Evolutionary conservation across 2,797 vertebrate genomes (phyloP).

Genomic region (Kryptolebias ocellatus): DNA sequence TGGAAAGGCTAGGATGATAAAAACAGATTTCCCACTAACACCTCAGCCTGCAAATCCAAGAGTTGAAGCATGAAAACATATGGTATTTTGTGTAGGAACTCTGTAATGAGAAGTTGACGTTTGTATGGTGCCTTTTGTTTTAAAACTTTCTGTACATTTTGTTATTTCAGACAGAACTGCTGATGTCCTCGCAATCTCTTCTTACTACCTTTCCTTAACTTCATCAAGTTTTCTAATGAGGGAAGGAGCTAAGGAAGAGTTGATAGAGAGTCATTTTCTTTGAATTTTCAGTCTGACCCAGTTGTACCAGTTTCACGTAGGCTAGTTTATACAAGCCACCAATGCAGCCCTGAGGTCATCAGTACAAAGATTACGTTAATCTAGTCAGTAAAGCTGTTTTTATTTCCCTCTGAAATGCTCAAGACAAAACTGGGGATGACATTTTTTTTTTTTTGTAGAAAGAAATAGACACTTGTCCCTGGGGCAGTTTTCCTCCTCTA

Average conservation of each 20-base stretch:
- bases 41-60: too few relatives aligned
- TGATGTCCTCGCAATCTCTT: background rate
- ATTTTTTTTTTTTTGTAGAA: background rate
- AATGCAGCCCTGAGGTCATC: background rate
- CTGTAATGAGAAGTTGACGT: too few relatives aligned
- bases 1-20: too few relatives aligned
- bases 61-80: too few relatives aligned
- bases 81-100: too few relatives aligned
- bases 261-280: background rate
- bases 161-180: background rate
- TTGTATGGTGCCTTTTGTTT: too few relatives aligned
- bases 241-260: background rate
- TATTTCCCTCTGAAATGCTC: background rate
- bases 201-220: background rate
- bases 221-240: conserved; percentile 2
- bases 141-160: too few relatives aligned
- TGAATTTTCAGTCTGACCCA: background rate
- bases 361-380: background rate
- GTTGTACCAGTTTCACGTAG: background rate
- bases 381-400: background rate
- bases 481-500: background rate
- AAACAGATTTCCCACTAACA: too few relatives aligned
- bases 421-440: background rate
- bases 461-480: background rate
- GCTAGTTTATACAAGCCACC: background rate